Conservation (phyloP, 2,888 invertebrate genomes). For the Drosophila buzzatii region DNA sequence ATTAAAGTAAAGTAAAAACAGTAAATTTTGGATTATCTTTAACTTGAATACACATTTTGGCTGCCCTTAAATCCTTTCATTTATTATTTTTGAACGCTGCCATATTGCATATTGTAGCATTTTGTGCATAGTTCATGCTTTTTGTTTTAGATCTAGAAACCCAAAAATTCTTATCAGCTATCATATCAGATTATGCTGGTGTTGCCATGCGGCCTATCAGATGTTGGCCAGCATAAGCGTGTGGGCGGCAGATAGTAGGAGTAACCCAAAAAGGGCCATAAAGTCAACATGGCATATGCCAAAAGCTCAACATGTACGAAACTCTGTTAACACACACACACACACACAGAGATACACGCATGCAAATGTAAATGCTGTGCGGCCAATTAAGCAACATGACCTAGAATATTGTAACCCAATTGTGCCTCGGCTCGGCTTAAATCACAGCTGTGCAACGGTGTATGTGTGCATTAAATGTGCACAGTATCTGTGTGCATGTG, state of each 20-base stretch:
- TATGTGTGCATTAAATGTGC: constrained; percentile 1
- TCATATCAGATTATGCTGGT: constrained; percentile 4
- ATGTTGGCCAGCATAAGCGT: neutral
- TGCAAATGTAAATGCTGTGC: constrained; percentile 29
- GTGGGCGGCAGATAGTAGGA: constrained; percentile 1
- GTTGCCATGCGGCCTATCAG: constrained; percentile 27
- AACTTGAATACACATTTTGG: no score
- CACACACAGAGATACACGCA: neutral
- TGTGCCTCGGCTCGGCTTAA: constrained; percentile 29
- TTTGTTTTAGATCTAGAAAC: neutral
- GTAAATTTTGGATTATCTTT: no score
- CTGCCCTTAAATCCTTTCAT: no score
- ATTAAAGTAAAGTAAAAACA: no score
- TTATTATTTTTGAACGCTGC: neutral
- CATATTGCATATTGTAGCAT: neutral
- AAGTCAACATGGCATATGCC: constrained; percentile 43
- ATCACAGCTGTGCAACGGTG: constrained; percentile 20
- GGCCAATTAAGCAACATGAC: constrained; percentile 71
- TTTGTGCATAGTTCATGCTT: neutral
- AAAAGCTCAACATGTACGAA: constrained; percentile 34
- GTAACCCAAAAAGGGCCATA: constrained; percentile 20
- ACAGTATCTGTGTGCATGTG: neutral
- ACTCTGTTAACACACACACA: constrained; percentile 16
- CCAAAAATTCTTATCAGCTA: constrained; percentile 10
- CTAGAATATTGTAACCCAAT: constrained; percentile 65